Base-by-base conservation (phyloP, 2,113 vertebrate genomes). In the Psophia crepitans region DNA sequence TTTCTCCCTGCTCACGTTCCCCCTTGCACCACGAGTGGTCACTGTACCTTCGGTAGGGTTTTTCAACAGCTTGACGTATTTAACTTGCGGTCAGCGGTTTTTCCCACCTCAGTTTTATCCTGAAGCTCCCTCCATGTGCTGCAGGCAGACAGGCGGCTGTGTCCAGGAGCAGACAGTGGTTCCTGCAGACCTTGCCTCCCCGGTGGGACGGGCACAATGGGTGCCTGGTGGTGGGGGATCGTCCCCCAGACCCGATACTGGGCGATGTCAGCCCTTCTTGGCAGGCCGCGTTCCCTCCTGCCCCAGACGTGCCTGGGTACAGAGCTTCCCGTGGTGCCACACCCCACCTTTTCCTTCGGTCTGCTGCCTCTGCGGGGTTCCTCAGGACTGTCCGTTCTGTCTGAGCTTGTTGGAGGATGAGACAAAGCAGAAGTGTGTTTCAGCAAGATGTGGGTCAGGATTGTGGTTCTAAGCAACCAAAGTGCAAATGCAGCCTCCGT, bases 221-320 rank as follows among this genome's bases (percentile, higher is more conserved):
- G 2, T 35, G 37, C 63, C 78, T 28, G 8, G 20, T 33, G 83
- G 48, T 14, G 15, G 14, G 63, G 78, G 4, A 37, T 30, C 2
- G 1, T 44, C 26, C 65, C 44, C 46, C 27, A 27, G 26, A 8
- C 16, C 19, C 24, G 12, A 10, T 7, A 7, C n/a, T 17, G 20
- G 79, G 26, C 81, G 23, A 2, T 22, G 6, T 3, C 39, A 11
- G 30, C 39, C 39, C 12, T 44, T 39, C 12, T 1, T 23, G 26
- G 7, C 37, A 0, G 4, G 17, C 30, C 71, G 64, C 0, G 0
- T 60, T 49, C 69, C 65, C 3, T 3, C 5, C 0, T 74, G 17
- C n/a, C 26, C 53, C 41, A 35, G 4, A 5, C 7, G 3, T 8
- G 14, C 14, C 8, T 3, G 5, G 2, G 8, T 33, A 2, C 33